These are phyloP conservation scores for Sus cebifrons DNA, from an alignment of 2,797 vertebrate species.

Conservation along the genomic window DNA sequence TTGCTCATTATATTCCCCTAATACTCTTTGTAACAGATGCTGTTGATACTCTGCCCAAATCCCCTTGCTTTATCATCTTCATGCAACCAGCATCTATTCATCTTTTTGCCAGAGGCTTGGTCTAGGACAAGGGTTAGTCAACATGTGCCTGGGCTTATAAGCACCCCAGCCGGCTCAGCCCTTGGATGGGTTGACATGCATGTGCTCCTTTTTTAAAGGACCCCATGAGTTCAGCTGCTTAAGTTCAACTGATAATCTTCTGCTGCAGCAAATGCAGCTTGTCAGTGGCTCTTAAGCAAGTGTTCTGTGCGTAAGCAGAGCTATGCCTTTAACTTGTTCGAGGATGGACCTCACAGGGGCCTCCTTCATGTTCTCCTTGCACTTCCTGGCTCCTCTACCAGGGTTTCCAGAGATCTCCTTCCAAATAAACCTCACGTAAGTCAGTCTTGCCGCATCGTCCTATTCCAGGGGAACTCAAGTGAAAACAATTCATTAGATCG, in stretches of 20 bases:
- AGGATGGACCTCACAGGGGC: not conserved
- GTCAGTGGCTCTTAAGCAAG: not conserved
- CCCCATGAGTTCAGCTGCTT: not conserved
- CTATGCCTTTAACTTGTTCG: not conserved
- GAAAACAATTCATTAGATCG: not conserved
- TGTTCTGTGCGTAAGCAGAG: not conserved
- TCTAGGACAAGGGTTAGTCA: not conserved
- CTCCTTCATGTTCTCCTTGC: not conserved
- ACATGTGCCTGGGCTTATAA: not conserved
- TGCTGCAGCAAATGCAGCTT: not conserved
- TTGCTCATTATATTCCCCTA: slow-evolving; percentile 7
- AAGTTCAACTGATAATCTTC: not conserved
- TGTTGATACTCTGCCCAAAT: not conserved
- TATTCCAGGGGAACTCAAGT: not conserved
- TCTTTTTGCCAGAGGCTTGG: not conserved
- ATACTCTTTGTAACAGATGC: not conserved
- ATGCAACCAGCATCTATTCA: not conserved
- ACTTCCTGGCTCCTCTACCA: not conserved
- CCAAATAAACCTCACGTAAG: not conserved
- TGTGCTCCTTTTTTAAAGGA: not conserved
- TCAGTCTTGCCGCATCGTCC: not conserved
- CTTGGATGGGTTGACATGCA: not conserved
- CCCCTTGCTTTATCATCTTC: not conserved
- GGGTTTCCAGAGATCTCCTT: not conserved
- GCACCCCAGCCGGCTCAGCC: not conserved